Conservation (phyloP, 2,113 vertebrate genomes). For the Colistium nudipinnis region DNA sequence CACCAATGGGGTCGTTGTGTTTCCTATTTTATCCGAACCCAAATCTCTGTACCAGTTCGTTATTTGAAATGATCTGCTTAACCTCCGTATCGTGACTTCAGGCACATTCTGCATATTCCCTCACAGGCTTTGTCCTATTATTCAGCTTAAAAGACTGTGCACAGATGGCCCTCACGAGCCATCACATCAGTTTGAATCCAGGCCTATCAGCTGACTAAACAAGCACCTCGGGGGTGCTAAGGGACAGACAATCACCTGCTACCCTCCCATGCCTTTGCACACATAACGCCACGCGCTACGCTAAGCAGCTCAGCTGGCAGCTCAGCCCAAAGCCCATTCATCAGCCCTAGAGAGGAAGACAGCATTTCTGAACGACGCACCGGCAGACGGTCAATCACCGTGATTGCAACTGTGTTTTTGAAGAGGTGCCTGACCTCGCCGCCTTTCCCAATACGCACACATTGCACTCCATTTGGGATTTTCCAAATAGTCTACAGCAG, state of each 20-base stretch:
- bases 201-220: slow-evolving; percentile 69
- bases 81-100: slow-evolving; percentile 22
- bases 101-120: slow-evolving; percentile 20
- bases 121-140: slow-evolving; percentile 38
- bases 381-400: slow-evolving; percentile 22
- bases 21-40: slow-evolving; percentile 20
- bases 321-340: slow-evolving; percentile 30
- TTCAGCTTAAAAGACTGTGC: slow-evolving; percentile 43
- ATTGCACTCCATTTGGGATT: slow-evolving; percentile 21
- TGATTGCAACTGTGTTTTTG: slow-evolving; percentile 39
- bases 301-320: slow-evolving; percentile 24
- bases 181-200: slow-evolving; percentile 55
- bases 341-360: neutral
- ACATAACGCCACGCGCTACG: slow-evolving; percentile 17
- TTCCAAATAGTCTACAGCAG: slow-evolving; percentile 13
- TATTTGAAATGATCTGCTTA: slow-evolving; percentile 26
- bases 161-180: slow-evolving; percentile 55
- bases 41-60: slow-evolving; percentile 11
- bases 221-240: slow-evolving; percentile 46
- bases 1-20: slow-evolving; percentile 6
- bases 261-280: slow-evolving; percentile 13
- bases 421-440: slow-evolving; percentile 34
- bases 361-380: slow-evolving; percentile 5
- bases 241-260: slow-evolving; percentile 56
- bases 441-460: slow-evolving; percentile 16